Evolutionary conservation across 2,113 vertebrate species (phyloP), one percentile per base, ranked within the genome.

Genomic region (Odocoileus virginianus): DNA sequence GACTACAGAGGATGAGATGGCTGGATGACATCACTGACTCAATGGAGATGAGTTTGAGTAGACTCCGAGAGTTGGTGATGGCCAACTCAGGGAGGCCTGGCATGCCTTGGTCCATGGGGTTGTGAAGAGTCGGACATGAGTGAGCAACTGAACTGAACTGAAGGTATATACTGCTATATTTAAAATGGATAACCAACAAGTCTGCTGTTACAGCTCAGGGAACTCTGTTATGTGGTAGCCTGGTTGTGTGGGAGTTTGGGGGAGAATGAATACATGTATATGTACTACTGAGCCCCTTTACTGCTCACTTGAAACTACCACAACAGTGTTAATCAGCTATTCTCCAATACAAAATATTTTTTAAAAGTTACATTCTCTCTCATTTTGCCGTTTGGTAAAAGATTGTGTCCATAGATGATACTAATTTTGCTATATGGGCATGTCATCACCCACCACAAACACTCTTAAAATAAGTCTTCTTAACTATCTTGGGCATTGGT

Each of bases 121-220:
- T 0, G 1, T 17, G 4, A 36, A 11, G 16, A 67, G n/a, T 71
- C 4, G 0, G n/a, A 36, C 8, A 71, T 0, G 17, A 21, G 4
- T 71, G 64, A 71, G 9, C n/a, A 71, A 36, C 17, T 21, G 17
- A 71, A 71, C 64, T 71, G 64, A 36, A 19, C 52, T 54, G 16
- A 54, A 74, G 36, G 9, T 40, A 40, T 74, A 23, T 40, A 40
- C 36, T 3, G 2, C 36, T 40, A 74, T 74, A 74, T 74, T 74
- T 40, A 25, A 74, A 25, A 74, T 43, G 36, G 5, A 43, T 74
- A 43, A 40, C 36, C 36, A 43, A 74, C 21, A 74, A 25, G 67
- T 43, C 71, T 74, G 14, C 71, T 74, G 5, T 25, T 25, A 74
- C 3, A 74, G 21, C 36, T 36, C 36, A 43, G 71, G 21, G 36